A percentile compares a stretch with the other conserved stretches of the same genome.
These are phyloP conservation scores for Pecten maximus DNA, from an alignment of 2,888 invertebrate species.

Conservation along the genomic window DNA sequence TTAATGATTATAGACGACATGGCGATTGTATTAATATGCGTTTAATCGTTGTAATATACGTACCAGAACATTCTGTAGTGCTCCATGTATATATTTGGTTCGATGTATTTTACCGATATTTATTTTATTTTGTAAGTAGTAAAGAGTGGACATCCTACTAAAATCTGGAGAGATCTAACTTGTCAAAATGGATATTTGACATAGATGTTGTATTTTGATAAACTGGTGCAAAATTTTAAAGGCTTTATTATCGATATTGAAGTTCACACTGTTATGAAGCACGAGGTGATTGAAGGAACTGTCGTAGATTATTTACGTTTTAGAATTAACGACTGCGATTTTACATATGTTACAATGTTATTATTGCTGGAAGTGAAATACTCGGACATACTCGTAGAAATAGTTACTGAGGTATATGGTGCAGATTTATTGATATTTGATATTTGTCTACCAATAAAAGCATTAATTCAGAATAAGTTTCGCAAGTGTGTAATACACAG, in stretches of 20 bases:
- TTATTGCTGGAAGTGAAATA: not conserved
- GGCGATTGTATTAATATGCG: not conserved
- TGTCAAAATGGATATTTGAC: not conserved
- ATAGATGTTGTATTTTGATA: not conserved
- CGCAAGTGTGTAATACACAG: no score
- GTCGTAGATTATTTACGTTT: not conserved
- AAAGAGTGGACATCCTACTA: not conserved
- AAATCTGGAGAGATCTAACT: not conserved
- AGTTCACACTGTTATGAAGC: conserved; percentile 8
- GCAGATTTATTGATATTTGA: conserved; percentile 3
- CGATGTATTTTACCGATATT: not conserved
- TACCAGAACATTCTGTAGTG: not conserved
- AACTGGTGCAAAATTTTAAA: conserved; percentile 6
- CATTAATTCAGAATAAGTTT: no score
- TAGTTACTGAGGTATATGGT: not conserved
- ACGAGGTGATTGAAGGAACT: not conserved
- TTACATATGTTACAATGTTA: conserved; percentile 17
- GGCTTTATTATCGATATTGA: not conserved
- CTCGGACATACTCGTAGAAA: not conserved
- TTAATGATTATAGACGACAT: not conserved
- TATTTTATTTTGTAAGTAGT: not conserved
- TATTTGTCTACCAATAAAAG: not conserved
- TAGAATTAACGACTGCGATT: not conserved
- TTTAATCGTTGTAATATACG: not conserved
- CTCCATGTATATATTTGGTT: not conserved